These are phyloP conservation scores for Drosophila percnosoma DNA, from an alignment of 2,888 invertebrate species.

Conservation along the genomic window DNA sequence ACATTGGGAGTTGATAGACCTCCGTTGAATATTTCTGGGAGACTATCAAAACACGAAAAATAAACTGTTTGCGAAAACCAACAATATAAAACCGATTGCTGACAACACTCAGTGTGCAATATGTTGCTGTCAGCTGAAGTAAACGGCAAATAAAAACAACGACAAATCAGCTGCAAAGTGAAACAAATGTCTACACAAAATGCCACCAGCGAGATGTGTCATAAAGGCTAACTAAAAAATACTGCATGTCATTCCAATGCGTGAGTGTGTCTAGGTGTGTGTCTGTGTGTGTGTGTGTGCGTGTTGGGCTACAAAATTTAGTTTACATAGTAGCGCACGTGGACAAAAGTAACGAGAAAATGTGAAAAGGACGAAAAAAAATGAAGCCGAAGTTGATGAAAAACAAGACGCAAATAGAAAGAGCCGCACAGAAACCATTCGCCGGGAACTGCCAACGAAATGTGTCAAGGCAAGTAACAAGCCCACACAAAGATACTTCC, in stretches of 20 bases:
- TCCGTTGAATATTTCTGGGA: neutral
- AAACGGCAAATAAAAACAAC: constrained; percentile 33
- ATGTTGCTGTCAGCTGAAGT: constrained; percentile 12
- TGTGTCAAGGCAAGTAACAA: constrained; percentile 67
- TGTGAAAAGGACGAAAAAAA: constrained; percentile 25
- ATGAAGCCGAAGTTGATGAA: constrained; percentile 23
- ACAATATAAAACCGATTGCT: constrained; percentile 18
- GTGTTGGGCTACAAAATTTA: constrained; percentile 39
- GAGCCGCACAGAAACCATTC: constrained; percentile 20
- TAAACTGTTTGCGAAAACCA: constrained; percentile 5
- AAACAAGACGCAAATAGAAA: constrained; percentile 24
- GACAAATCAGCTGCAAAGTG: constrained; percentile 1
- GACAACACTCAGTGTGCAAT: constrained; percentile 8
- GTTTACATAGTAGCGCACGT: constrained; percentile 54
- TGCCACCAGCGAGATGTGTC: constrained; percentile 56
- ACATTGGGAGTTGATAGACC: neutral
- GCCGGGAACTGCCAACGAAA: constrained; percentile 51
- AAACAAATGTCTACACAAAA: constrained; percentile 19
- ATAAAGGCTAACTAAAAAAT: constrained; percentile 70
- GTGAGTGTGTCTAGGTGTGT: constrained; percentile 7
- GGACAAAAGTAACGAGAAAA: constrained; percentile 56
- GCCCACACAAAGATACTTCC: constrained; percentile 14
- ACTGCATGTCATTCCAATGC: constrained; percentile 46
- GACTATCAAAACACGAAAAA: neutral
- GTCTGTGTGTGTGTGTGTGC: constrained; percentile 22